phyloP scores from a whole-genome alignment of 2,113 vertebrate species.

The Pterocles gutturalis region DNA sequence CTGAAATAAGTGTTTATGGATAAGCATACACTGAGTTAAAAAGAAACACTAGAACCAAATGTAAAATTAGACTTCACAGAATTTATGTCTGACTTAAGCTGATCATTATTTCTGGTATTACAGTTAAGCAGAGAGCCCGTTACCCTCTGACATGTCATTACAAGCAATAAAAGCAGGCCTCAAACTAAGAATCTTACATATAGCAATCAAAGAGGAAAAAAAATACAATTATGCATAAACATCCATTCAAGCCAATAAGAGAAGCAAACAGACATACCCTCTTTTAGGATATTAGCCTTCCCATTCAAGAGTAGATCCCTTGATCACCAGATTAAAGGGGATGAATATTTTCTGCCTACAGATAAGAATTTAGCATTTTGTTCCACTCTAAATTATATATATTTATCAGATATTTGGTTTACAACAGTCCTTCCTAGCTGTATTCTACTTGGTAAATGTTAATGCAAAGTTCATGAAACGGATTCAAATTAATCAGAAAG shows the following conservation, averaged over 20 bases:
- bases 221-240: neutral
- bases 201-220: neutral
- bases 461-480: neutral
- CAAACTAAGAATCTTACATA: neutral
- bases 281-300: neutral
- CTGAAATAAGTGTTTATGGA: neutral
- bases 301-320: neutral
- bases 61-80: neutral
- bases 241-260: neutral
- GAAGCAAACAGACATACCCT: neutral
- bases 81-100: neutral
- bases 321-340: neutral
- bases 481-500: neutral
- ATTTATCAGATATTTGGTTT: neutral
- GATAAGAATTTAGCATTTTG: neutral
- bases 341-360: neutral
- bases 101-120: neutral
- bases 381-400: neutral
- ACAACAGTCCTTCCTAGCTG: neutral
- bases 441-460: neutral
- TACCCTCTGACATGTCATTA: neutral
- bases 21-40: neutral
- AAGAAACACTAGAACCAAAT: neutral
- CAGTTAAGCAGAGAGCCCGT: neutral
- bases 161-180: neutral